Percentiles rank a stretch among this genome's conserved stretches.
Evolutionary conservation across 2,797 vertebrate species (phyloP).

Genomic region (Mus minutoides): DNA sequence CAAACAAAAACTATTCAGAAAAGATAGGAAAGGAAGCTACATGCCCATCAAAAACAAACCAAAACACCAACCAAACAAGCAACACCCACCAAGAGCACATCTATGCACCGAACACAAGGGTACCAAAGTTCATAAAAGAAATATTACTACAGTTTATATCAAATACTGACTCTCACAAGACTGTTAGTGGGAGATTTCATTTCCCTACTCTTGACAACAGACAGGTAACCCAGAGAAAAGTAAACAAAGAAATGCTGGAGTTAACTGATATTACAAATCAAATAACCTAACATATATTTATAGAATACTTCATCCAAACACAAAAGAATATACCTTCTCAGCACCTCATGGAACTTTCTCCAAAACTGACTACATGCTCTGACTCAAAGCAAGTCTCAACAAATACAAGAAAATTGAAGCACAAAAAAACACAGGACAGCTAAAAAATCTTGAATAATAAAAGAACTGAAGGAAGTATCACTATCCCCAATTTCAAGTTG

Average conservation of each 20-base stretch:
- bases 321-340: not conserved
- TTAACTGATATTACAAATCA: not conserved
- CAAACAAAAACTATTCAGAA: not conserved
- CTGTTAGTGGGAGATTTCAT: not conserved
- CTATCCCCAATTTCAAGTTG: not conserved
- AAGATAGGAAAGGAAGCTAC: not conserved
- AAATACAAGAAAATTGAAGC: not conserved
- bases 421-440: not conserved
- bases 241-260: not conserved
- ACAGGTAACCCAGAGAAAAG: not conserved
- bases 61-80: too few relatives aligned
- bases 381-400: not conserved
- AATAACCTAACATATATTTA: not conserved
- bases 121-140: not conserved
- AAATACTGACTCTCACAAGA: not conserved
- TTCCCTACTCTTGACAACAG: not conserved
- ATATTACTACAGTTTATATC: not conserved
- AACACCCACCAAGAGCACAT: not conserved
- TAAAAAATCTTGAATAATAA: not conserved
- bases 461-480: not conserved
- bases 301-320: not conserved
- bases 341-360: not conserved
- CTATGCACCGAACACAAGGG: not conserved
- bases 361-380: not conserved
- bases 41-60: not conserved